These are phyloP conservation scores for Oxyteleia sp. DNA, from an alignment of 2,888 invertebrate species.

Conservation along the genomic window DNA sequence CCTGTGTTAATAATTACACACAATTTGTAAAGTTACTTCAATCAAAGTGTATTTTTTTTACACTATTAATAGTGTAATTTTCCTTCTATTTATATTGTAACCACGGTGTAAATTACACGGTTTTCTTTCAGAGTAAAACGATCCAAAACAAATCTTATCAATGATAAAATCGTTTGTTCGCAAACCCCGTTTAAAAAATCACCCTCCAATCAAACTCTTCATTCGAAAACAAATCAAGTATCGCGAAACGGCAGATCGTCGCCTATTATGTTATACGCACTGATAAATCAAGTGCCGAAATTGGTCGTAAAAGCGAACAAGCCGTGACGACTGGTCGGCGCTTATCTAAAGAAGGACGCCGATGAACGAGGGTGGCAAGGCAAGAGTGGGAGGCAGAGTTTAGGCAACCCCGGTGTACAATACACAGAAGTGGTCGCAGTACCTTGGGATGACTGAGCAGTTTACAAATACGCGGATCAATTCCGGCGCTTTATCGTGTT, in stretches of 20 bases:
- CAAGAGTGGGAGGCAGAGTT: slow-evolving; percentile 5
- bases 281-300: slow-evolving; percentile 81
- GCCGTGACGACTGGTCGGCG: slow-evolving; percentile 52
- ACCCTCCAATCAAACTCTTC: slow-evolving; percentile 17
- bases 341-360: slow-evolving; percentile 63
- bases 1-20: too few species aligned
- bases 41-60: too few species aligned
- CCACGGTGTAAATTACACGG: too few species aligned
- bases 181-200: background rate
- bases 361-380: slow-evolving; percentile 12
- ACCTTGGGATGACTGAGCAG: slow-evolving; percentile 71
- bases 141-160: too few species aligned
- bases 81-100: too few species aligned
- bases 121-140: too few species aligned
- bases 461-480: slow-evolving; percentile 82
- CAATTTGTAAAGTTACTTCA: too few species aligned
- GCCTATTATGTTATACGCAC: slow-evolving; percentile 58
- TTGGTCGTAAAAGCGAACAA: slow-evolving; percentile 79
- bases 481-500: slow-evolving; percentile 79
- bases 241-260: slow-evolving; percentile 65
- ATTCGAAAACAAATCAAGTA: slow-evolving; percentile 44
- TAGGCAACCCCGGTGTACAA: slow-evolving; percentile 29
- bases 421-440: slow-evolving; percentile 39
- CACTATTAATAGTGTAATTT: too few species aligned
- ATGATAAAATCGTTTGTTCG: too few species aligned